A percentile compares a stretch with the other conserved stretches of the same genome.
phyloP scores from a whole-genome alignment of 2,888 invertebrate species.

The Coleophora flavipennella region DNA sequence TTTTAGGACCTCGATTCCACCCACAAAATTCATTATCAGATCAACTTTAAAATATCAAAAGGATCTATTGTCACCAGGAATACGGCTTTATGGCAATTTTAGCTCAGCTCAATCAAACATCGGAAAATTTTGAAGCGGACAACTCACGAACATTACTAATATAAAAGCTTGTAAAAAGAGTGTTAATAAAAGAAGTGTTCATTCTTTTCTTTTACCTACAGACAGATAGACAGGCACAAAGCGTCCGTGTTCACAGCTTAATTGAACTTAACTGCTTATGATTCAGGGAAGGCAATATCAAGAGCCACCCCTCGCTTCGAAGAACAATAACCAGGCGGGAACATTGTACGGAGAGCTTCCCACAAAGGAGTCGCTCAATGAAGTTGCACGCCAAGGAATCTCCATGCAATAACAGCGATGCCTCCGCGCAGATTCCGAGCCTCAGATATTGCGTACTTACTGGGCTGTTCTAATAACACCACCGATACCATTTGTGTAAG shows the following conservation, averaged over 20 bases:
- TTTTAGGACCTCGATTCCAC: no score
- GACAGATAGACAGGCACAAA: no score
- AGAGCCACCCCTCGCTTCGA: conserved; percentile 51
- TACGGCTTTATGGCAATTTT: no score
- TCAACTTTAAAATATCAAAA: no score
- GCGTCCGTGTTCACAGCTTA: conserved; percentile 26
- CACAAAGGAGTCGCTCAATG: conserved; percentile 65
- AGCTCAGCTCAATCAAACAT: no score
- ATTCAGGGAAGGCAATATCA: conserved; percentile 57
- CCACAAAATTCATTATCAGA: no score
- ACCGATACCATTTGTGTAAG: conserved; percentile 60
- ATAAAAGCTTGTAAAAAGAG: no score
- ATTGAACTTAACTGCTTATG: conserved; percentile 55
- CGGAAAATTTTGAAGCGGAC: no score
- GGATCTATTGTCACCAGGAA: no score
- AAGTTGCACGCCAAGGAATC: conserved; percentile 68
- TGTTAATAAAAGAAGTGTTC: no score
- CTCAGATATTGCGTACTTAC: conserved; percentile 69
- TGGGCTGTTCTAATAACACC: conserved; percentile 66
- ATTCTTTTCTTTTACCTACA: no score
- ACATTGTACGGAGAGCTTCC: conserved; percentile 61
- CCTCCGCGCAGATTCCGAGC: conserved; percentile 27
- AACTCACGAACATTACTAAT: no score
- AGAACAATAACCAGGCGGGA: conserved; percentile 63
- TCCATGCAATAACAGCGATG: conserved; percentile 67